Evolutionary conservation across 2,797 vertebrate genomes (phyloP), one percentile per base, ranked within the genome.

Genomic region (Orestias chungarensis): DNA sequence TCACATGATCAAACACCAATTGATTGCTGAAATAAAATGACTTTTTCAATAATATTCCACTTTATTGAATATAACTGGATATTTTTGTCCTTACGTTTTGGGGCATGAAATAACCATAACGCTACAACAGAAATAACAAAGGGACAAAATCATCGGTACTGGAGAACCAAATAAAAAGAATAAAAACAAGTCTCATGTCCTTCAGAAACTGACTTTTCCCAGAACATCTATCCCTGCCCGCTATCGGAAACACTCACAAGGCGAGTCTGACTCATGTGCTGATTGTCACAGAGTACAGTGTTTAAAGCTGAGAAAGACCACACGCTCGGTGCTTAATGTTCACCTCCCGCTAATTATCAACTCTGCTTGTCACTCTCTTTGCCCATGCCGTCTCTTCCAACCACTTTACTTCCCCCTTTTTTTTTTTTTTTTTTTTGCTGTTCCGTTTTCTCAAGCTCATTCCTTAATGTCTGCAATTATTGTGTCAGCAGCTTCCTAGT

Each of bases 401-500:
- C 31, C 81, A 73, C 75, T 79, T 82, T 79, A 68, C 47, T 73
- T 82, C 75, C 71, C 76, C 38, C 44, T 67, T 70, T 70, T 84
- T 72, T 70, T 57, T 40, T 70, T 85, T 70, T 69, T 35, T 43
- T 1, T 7, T 9, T 10, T 8, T 8, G 66, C 44, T 54, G 10
- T 38, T 69, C 9, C 31, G 68, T 86, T 57, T 87, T 69, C 79
- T 80, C 70, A 66, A 71, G 52, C 64, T 85, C 67, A 59, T 68
- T 76, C 67, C 81, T 29, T 71, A 64, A 83, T 72, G 80, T 70
- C 81, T 84, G 78, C 76, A 86, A 85, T 88, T 87, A 87, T 75
- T 79, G 77, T 89, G 88, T 89, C 88, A 86, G 79, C 71, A 73
- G 77, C 80, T 84, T 82, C 73, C 64, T 35, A 71, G 66, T 85